Evolutionary conservation across 37 sponge, comb jelly and placozoan species (phyloP).

Genomic region (Bolinopsis microptera): DNA sequence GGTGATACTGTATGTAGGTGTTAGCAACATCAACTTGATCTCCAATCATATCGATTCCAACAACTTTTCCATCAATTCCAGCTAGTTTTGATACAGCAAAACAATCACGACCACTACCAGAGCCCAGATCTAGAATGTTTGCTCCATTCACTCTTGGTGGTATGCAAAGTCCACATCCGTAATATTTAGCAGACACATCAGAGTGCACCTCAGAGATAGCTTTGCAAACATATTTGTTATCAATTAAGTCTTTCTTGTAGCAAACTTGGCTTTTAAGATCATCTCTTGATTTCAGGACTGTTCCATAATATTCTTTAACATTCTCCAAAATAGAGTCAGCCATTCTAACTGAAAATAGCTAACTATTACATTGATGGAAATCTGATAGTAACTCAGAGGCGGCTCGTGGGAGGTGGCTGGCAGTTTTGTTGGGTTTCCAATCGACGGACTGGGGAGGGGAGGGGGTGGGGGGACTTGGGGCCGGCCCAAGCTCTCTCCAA

Average conservation of each 20-base stretch:
- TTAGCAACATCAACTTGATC: slow-evolving; percentile 83
- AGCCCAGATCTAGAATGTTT: slow-evolving; percentile 78
- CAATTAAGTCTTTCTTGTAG: background rate
- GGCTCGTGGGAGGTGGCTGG: too few relatives aligned
- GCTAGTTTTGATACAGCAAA: slow-evolving; percentile 81
- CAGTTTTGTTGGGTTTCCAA: too few relatives aligned
- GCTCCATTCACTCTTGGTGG: slow-evolving; percentile 74
- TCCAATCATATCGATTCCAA: slow-evolving; percentile 85
- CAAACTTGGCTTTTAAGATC: background rate
- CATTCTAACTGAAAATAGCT: too few relatives aligned
- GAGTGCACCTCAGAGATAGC: background rate
- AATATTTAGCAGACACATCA: slow-evolving; percentile 69
- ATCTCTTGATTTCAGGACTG: background rate
- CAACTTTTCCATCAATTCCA: slow-evolving; percentile 73
- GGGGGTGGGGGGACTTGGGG: too few relatives aligned
- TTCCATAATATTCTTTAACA: background rate
- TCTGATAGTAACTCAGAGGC: too few relatives aligned
- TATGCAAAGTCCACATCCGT: slow-evolving; percentile 83
- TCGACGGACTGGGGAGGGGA: too few relatives aligned
- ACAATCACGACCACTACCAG: slow-evolving; percentile 81
- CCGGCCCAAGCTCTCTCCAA: too few relatives aligned
- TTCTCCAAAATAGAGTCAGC: background rate
- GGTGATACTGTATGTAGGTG: slow-evolving; percentile 79
- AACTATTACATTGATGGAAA: too few relatives aligned
- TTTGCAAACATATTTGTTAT: background rate